Evolutionary conservation across 2,888 invertebrate genomes (phyloP).

Genomic region (Diplazon laetatorius): DNA sequence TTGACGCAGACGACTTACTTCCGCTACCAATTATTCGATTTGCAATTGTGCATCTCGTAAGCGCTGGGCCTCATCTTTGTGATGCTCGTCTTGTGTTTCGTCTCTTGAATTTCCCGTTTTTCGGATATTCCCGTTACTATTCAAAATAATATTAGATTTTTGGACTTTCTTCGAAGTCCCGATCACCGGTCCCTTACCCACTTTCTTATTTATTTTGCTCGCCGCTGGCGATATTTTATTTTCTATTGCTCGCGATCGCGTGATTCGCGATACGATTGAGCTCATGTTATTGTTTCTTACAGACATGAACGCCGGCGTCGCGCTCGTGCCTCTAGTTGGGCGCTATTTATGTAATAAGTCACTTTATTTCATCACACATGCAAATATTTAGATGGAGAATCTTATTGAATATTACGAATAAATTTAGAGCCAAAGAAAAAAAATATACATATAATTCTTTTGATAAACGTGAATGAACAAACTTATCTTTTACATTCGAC

Average conservation of each 20-base stretch:
- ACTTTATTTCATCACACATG: too few species aligned
- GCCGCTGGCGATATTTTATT: not conserved
- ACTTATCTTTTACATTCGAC: too few species aligned
- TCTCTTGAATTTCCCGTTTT: not conserved
- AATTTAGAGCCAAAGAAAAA: too few species aligned
- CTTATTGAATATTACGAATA: too few species aligned
- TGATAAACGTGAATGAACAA: too few species aligned
- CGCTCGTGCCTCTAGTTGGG: too few species aligned
- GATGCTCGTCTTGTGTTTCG: not conserved
- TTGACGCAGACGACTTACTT: slow-evolving; percentile 5
- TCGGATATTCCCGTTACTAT: not conserved
- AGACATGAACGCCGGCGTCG: not conserved
- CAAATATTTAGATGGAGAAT: too few species aligned
- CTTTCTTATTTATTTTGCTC: not conserved
- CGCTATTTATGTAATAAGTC: too few species aligned
- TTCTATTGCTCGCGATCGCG: slow-evolving; percentile 1
- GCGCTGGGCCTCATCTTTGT: not conserved
- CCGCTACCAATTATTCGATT: not conserved
- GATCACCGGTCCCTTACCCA: not conserved
- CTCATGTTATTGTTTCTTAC: not conserved
- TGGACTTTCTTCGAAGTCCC: not conserved
- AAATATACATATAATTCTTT: too few species aligned
- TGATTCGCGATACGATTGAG: not conserved
- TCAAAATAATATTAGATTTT: not conserved
- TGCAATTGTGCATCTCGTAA: slow-evolving; percentile 3